Evolutionary conservation across 2,888 invertebrate genomes (phyloP).

Genomic region (Tachina grossa): DNA sequence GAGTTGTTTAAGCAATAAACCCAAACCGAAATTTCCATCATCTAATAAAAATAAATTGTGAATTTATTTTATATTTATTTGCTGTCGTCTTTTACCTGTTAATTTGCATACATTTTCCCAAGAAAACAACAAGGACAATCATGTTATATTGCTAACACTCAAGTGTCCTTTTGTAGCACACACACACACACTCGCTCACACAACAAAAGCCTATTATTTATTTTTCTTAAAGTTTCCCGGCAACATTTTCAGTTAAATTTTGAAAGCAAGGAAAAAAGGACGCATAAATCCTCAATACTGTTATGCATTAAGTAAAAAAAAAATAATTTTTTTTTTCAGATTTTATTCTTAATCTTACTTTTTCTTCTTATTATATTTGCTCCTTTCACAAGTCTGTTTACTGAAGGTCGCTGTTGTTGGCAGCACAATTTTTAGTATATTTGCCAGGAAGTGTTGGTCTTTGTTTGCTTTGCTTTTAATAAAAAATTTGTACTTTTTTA

Average conservation of each 20-base stretch:
- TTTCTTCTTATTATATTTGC: background rate
- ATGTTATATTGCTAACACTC: constrained; percentile 10
- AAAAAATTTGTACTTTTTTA: background rate
- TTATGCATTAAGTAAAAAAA: constrained; percentile 9
- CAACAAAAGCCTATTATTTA: constrained; percentile 10
- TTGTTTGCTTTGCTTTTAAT: constrained; percentile 13
- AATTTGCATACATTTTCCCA: constrained; percentile 60
- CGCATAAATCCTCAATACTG: constrained; percentile 1
- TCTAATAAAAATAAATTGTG: constrained; percentile 56
- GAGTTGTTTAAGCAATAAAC: constrained; percentile 15
- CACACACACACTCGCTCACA: background rate
- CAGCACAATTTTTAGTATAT: constrained; percentile 11
- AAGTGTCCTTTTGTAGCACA: constrained; percentile 25
- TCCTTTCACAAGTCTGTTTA: background rate
- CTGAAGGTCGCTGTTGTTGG: constrained; percentile 43
- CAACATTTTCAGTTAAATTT: constrained; percentile 10
- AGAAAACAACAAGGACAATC: constrained; percentile 2
- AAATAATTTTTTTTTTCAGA: background rate
- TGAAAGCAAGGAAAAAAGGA: constrained; percentile 1
- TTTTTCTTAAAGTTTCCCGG: background rate
- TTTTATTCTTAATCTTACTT: constrained; percentile 7
- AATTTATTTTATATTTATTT: constrained; percentile 26
- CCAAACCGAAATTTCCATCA: constrained; percentile 9
- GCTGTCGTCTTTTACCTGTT: constrained; percentile 45
- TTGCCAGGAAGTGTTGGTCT: background rate